Percentiles rank a stretch among this genome's conserved stretches.
These are phyloP conservation scores for Ylistrum balloti DNA, from an alignment of 1,140 invertebrate species.

Conservation along the genomic window DNA sequence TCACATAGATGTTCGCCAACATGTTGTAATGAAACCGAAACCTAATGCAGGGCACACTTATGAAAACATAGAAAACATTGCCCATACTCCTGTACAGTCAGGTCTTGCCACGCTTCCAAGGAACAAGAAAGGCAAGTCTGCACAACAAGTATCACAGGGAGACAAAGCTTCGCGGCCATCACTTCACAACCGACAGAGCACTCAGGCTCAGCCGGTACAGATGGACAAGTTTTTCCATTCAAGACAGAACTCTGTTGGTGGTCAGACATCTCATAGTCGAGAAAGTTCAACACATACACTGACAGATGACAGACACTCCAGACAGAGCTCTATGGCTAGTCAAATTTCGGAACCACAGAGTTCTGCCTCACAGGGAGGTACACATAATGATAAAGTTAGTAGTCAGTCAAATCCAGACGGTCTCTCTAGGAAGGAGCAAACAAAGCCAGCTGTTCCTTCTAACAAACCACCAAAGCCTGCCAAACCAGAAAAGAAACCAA, in stretches of 20 bases:
- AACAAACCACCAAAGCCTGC: slow-evolving; percentile 62
- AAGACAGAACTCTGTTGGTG: slow-evolving; percentile 59
- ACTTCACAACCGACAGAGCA: not conserved
- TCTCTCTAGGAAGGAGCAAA: slow-evolving; percentile 63
- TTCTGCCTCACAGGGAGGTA: not conserved
- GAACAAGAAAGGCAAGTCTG: slow-evolving; percentile 69
- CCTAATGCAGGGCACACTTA: slow-evolving; percentile 62
- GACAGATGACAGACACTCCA: slow-evolving; percentile 50
- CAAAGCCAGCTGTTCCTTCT: slow-evolving; percentile 54
- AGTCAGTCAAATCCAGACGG: slow-evolving; percentile 61
- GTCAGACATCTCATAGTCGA: slow-evolving; percentile 50
- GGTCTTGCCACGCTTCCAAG: slow-evolving; percentile 78
- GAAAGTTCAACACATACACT: slow-evolving; percentile 58
- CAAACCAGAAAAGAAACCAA: slow-evolving; percentile 61
- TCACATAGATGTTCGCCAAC: slow-evolving; percentile 64
- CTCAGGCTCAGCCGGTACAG: not conserved
- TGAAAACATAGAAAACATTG: slow-evolving; percentile 68
- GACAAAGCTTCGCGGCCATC: not conserved
- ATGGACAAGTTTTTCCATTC: slow-evolving; percentile 44
- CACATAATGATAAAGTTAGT: slow-evolving; percentile 56
- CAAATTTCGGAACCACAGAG: slow-evolving; percentile 44
- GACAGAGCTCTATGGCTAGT: slow-evolving; percentile 58
- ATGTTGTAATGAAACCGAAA: slow-evolving; percentile 74
- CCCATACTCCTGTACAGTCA: slow-evolving; percentile 76
- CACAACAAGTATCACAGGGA: slow-evolving; percentile 36